Base-by-base conservation (phyloP, 2,113 vertebrate genomes). In the Mustelus asterias region DNA sequence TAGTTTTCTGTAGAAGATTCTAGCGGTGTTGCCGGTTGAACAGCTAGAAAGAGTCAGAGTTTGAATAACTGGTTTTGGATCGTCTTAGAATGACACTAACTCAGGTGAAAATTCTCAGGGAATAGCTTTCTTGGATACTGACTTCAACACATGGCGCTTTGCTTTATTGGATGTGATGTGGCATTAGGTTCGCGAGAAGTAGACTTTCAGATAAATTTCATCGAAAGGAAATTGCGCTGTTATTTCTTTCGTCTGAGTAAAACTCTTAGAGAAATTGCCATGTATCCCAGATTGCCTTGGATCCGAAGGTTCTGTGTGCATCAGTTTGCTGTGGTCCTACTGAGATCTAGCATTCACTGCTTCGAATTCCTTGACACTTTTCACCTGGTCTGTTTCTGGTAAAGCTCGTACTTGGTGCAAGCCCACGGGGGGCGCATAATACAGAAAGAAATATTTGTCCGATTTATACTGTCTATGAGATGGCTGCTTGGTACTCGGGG, bases 21-120 rank as follows among this genome's bases (percentile, higher is more conserved):
- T 13, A 33, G 26, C 24, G 22, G 24, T 44, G 44, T 88, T 44
- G 85, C 6, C 1, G 5, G 85, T 41, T 88, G 63, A 44, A 18
- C n/a, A 44, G 60, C 65, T 44, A 65, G 63, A 94, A 60, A 72
- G 9, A 0, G 0, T 54, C 72, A 95, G 37, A 69, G 44, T 95
- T 96, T 96, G 96, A 97, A 97, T 97, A 97, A 96, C 96, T 96
- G 96, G 96, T 96, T 95, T 96, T 95, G 97, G 96, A 96, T 97
- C 96, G 96, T 96, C 96, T 97, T 96, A 97, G 96, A 96, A 96
- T 96, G 97, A 97, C 96, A 96, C 95, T 96, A 96, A 97, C 96
- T 44, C 96, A 96, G 96, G 14, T 96, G 96, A 76, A 69, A 9
- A 37, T 29, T 41, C 95, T 95, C 0, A 6, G 96, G 90, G 96